Conservation (phyloP, 2,888 invertebrate genomes). For the Oithona nana region DNA sequence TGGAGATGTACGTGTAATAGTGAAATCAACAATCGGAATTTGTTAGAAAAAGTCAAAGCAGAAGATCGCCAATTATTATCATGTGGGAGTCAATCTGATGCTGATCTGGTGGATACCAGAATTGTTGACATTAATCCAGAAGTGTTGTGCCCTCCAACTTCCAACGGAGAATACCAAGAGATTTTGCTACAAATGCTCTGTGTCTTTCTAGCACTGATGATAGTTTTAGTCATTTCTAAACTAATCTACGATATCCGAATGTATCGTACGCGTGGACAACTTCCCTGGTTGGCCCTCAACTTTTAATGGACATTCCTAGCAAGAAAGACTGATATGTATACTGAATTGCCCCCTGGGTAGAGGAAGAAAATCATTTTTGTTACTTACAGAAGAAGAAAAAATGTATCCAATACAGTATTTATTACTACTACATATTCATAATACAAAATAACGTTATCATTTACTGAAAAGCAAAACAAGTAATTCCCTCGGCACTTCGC, state of each 20-base stretch:
- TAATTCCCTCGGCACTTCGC: too few species aligned
- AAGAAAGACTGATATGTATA: too few species aligned
- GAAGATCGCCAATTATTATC: too few species aligned
- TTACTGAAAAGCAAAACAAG: too few species aligned
- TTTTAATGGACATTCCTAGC: neutral
- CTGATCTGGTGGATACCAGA: too few species aligned
- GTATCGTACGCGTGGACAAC: constrained; percentile 4
- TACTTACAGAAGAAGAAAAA: too few species aligned
- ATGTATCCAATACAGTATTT: too few species aligned
- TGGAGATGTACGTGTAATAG: constrained; percentile 10
- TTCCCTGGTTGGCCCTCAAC: constrained; percentile 12
- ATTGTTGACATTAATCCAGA: neutral
- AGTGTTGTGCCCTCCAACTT: neutral
- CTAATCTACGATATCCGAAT: neutral
- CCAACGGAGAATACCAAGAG: constrained; percentile 8
- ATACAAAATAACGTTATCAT: too few species aligned
- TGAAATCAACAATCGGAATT: constrained; percentile 4
- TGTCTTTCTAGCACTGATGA: constrained; percentile 7
- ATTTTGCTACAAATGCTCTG: constrained; percentile 2
- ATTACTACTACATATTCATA: too few species aligned
- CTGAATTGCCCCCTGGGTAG: too few species aligned
- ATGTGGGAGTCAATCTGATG: too few species aligned
- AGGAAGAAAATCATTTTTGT: too few species aligned
- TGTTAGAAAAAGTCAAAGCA: neutral
- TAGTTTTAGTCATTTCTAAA: constrained; percentile 4